Conservation (phyloP, 2,888 invertebrate species). For the Athalia rosae region DNA sequence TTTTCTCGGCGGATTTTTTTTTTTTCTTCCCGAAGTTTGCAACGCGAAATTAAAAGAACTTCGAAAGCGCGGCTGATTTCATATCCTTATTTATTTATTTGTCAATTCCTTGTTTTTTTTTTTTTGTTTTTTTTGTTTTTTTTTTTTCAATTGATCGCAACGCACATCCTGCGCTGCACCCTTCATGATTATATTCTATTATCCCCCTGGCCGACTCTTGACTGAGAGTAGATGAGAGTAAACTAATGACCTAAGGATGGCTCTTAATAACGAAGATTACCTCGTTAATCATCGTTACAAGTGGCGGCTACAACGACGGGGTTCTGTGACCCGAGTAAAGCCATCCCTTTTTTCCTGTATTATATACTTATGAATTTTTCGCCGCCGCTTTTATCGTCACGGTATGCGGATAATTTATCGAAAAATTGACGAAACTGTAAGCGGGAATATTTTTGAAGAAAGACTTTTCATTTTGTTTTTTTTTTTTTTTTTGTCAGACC, state of each 20-base stretch:
- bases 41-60: too few species aligned
- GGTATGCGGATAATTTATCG: too few species aligned
- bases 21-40: too few species aligned
- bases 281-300: constrained; percentile 54
- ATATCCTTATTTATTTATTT: too few species aligned
- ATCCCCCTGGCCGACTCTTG: constrained; percentile 39
- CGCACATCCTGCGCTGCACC: constrained; percentile 29
- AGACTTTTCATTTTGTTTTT: too few species aligned
- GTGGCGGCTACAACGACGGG: constrained; percentile 7
- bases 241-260: constrained; percentile 49
- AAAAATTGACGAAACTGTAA: too few species aligned
- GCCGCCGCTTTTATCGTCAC: too few species aligned
- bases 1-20: too few species aligned
- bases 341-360: neutral
- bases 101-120: neutral
- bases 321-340: neutral
- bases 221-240: constrained; percentile 44
- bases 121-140: constrained; percentile 38
- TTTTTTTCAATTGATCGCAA: constrained; percentile 51
- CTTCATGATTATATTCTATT: constrained; percentile 50
- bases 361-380: too few species aligned
- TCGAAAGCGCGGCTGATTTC: too few species aligned
- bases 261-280: constrained; percentile 51
- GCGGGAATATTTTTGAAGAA: too few species aligned
- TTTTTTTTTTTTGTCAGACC: too few species aligned